These are phyloP conservation scores for Diadumene lineata DNA, from an alignment of 92 coral and sea anemone genomes.

Conservation along the genomic window DNA sequence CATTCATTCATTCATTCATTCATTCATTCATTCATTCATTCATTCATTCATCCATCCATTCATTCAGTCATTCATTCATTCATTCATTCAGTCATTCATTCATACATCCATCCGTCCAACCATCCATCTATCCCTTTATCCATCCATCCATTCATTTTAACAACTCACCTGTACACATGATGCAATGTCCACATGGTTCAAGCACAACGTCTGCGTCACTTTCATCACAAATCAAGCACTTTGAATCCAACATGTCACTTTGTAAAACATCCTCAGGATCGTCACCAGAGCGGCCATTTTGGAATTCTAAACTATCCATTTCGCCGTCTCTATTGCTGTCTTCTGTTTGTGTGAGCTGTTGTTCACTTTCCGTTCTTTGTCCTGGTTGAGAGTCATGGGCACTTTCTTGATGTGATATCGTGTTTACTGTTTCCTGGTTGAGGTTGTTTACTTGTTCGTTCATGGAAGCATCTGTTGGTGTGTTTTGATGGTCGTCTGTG, in stretches of 20 bases:
- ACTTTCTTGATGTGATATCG: no score
- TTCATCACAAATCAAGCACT: constrained; percentile 46
- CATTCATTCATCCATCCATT: not conserved
- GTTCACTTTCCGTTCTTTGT: no score
- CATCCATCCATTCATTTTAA: not conserved
- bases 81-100: not conserved
- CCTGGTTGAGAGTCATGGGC: no score
- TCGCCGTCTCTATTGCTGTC: not conserved
- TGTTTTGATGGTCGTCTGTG: no score
- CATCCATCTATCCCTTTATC: not conserved
- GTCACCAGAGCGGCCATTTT: not conserved
- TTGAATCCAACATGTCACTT: no score
- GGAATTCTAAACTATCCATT: not conserved
- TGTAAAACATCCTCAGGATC: no score
- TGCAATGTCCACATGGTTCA: constrained; percentile 52
- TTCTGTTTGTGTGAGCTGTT: not conserved
- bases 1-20: not conserved
- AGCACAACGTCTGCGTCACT: constrained; percentile 44
- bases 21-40: not conserved
- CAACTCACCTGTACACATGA: constrained; percentile 41
- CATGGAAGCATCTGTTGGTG: no score
- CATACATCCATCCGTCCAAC: not conserved
- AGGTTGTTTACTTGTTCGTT: no score
- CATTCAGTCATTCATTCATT: not conserved
- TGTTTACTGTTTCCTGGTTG: no score